phyloP scores from a whole-genome alignment of 2,888 invertebrate species.

The Hyppa rectilinea region DNA sequence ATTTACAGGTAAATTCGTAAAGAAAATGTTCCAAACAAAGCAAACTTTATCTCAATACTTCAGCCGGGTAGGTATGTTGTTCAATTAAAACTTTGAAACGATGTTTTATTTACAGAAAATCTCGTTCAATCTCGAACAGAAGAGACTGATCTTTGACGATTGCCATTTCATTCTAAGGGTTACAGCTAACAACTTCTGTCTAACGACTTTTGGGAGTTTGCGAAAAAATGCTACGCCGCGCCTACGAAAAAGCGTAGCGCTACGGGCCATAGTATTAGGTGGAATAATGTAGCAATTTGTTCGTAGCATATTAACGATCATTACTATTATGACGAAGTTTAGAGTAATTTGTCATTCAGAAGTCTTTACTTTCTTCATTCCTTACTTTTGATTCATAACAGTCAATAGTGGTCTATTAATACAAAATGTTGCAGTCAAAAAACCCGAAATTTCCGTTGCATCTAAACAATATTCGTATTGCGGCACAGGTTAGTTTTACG shows the following conservation, averaged over 20 bases:
- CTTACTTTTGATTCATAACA: conserved; percentile 38
- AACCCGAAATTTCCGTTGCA: background rate
- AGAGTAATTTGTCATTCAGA: conserved; percentile 59
- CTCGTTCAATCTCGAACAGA: conserved; percentile 36
- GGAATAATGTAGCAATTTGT: conserved; percentile 64
- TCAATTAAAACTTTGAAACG: conserved; percentile 59
- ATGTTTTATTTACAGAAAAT: conserved; percentile 52
- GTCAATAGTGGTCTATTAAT: conserved; percentile 12
- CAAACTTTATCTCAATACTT: conserved; percentile 42
- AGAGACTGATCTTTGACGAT: conserved; percentile 46
- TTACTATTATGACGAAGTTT: conserved; percentile 61
- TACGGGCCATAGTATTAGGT: conserved; percentile 63
- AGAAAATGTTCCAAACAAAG: conserved; percentile 42
- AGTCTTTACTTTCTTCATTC: too few relatives aligned
- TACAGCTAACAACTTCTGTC: conserved; percentile 33
- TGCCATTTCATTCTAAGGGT: conserved; percentile 35
- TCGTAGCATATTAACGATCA: conserved; percentile 59
- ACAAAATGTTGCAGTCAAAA: conserved; percentile 4
- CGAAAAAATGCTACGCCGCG: conserved; percentile 58
- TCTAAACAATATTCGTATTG: conserved; percentile 12
- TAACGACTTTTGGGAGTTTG: conserved; percentile 56
- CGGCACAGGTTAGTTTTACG: conserved; percentile 25
- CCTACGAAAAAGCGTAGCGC: conserved; percentile 70
- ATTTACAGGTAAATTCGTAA: conserved; percentile 40
- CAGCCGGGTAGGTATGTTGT: conserved; percentile 48